Base-by-base conservation (phyloP, 2,888 invertebrate species). In the Agonopterix arenella region DNA sequence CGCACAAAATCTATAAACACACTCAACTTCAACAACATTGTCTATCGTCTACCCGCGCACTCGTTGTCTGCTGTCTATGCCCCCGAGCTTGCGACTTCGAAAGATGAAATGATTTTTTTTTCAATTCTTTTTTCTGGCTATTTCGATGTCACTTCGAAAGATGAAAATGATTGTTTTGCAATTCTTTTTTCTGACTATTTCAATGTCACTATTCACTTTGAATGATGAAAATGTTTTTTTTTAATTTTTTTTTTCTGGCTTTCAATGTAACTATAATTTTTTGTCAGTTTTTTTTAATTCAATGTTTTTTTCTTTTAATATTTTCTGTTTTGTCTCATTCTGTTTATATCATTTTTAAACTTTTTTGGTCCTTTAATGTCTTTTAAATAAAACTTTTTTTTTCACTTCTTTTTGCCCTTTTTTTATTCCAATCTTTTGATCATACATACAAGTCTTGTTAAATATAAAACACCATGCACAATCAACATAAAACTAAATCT, bases 1-100 rank as follows among this genome's bases (percentile, higher is more conserved):
- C 85, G 81, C 64, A 84, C 90, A 74, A 76, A 66, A 86, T 90
- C 90, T 90, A 86, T 75, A 85, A 85, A 81, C 64, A 73, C 76
- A 53, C 37, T 11, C 54, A 54, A 51, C 52, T 47, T 53, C 46
- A 53, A 36, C 48, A 51, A 44, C 47, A 50, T 49, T 45, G 50
- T 52, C 49, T 44, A 44, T 48, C 36, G 45, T 2, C 47, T 43
- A 46, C n/a, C 40, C n/a, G 43, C 43, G 45, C 28, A 28, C 28
- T 49, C 44, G 49, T 40, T n/a, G 40, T 40, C 10, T 40, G 49
- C n/a, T n/a, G 40, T 40, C 10, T 40, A 10, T 40, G 40, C 4
- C 38, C 38, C 10, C 38, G 10, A n/a, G 38, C 40, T 28, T 45
- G 43, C 42, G 42, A 51, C 48, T 36, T 46, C 43, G 3, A 51